Evolutionary conservation across 2,113 vertebrate species (phyloP), one percentile per base, ranked within the genome.

Genomic region (Apaloderma vittatum): DNA sequence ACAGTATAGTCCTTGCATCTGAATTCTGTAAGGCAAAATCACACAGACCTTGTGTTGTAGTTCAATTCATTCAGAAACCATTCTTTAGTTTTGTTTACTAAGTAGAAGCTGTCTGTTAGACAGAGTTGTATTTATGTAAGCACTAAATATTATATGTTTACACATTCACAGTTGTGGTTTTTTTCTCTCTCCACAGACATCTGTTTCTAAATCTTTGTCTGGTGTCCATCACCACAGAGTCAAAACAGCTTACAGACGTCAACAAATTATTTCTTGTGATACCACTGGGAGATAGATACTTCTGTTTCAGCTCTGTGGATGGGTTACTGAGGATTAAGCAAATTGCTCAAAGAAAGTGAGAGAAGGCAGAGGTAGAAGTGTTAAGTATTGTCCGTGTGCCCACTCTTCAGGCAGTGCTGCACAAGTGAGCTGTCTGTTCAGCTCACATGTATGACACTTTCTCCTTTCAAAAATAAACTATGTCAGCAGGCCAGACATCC

Each of bases 151-250:
- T 68, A 4, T 5, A 65, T 11, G 6, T 86, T 92, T 95, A 81
- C 67, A 52, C 24, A 70, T 83, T 76, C 63, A 58, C 37, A 61
- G 27, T 2, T 49, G 14, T 8, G 61, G 68, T 23, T 71, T 48
- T 20, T 3, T 45, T 52, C 49, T 13, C 16, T 63, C 54, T 85
- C 34, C 27, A 36, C 27, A 84, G 32, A 85, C 32, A 86, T 45
- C 34, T 89, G 45, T 87, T 94, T 75, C 74, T 90, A 73, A 88
- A 62, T 79, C 70, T 90, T 57, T 72, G 40, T 76, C 66, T 93
- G 62, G n/a, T 88, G 67, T 85, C 85, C 37, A 49, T 83, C 62
- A 76, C 70, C 30, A 57, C 36, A 32, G 58, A 86, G 57, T 78
- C 81, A 65, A 81, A 70, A 77, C 81, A 90, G 32, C 55, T 74